phyloP scores from a whole-genome alignment of 2,797 vertebrate species.

The Rhadinocentrus ornatus region DNA sequence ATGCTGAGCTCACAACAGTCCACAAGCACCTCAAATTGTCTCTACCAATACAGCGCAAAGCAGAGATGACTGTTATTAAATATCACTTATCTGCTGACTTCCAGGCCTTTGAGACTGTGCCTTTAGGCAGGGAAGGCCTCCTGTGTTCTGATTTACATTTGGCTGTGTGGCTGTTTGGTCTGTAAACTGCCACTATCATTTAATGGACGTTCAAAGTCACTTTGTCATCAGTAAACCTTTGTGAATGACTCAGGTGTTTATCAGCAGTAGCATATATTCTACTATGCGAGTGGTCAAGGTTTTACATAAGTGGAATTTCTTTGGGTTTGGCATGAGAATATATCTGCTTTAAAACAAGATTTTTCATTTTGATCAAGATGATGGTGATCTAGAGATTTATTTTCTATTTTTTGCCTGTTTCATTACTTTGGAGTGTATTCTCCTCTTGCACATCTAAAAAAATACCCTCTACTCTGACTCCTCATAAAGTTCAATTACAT shows the following conservation, averaged over 20 bases:
- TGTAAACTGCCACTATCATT: slow-evolving; percentile 63
- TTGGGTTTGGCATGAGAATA: slow-evolving; percentile 22
- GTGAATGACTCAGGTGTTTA: slow-evolving; percentile 65
- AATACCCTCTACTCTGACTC: slow-evolving; percentile 44
- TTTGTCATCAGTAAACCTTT: slow-evolving; percentile 57
- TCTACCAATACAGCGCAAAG: slow-evolving; percentile 52
- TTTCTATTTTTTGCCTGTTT: too few relatives aligned
- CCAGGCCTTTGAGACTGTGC: slow-evolving; percentile 47
- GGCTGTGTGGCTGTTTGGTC: slow-evolving; percentile 59
- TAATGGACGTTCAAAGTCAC: slow-evolving; percentile 58
- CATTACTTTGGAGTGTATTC: slow-evolving; percentile 29
- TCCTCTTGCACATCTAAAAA: slow-evolving; percentile 28
- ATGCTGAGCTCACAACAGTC: slow-evolving; percentile 61
- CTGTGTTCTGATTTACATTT: slow-evolving; percentile 46
- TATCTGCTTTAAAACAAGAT: slow-evolving; percentile 44
- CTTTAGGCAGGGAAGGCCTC: slow-evolving; percentile 44
- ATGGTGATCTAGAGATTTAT: not conserved
- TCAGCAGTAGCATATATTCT: slow-evolving; percentile 42
- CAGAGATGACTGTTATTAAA: slow-evolving; percentile 66
- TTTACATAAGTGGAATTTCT: slow-evolving; percentile 45
- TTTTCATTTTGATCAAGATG: slow-evolving; percentile 47
- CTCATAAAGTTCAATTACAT: slow-evolving; percentile 50
- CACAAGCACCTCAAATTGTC: slow-evolving; percentile 62
- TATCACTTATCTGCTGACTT: slow-evolving; percentile 71
- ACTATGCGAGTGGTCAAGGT: slow-evolving; percentile 29